A percentile compares a stretch with the other conserved stretches of the same genome.
Conservation (phyloP, 1,140 invertebrate genomes). For the Contarinia nasturtii region DNA sequence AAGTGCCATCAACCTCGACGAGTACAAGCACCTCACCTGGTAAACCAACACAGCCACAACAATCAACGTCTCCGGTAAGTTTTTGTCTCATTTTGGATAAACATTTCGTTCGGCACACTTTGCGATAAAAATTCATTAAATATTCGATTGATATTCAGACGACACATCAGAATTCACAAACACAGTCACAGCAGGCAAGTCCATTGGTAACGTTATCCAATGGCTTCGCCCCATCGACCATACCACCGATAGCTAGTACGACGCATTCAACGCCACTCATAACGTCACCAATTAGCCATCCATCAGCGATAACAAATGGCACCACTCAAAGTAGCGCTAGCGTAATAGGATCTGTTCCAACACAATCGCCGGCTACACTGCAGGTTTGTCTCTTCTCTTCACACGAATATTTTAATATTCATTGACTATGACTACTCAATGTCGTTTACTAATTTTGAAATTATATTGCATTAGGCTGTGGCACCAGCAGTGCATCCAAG, state of each 20-base stretch:
- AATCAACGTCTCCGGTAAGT: no score
- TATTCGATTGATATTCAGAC: background rate
- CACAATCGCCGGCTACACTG: slow-evolving; percentile 8
- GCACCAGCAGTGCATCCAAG: slow-evolving; percentile 13
- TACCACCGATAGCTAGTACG: slow-evolving; percentile 3
- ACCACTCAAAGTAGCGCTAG: background rate
- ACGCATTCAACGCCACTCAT: slow-evolving; percentile 2
- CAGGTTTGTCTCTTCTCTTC: slow-evolving; percentile 6
- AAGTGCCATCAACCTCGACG: slow-evolving; percentile 5
- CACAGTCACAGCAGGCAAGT: slow-evolving; percentile 6
- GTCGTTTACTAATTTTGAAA: slow-evolving; percentile 1
- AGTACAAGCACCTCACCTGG: slow-evolving; percentile 7
- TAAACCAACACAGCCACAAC: slow-evolving; percentile 6
- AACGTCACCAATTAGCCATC: slow-evolving; percentile 3
- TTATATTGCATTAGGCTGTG: slow-evolving; percentile 5
- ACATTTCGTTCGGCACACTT: slow-evolving; percentile 3
- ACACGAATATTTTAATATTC: slow-evolving; percentile 2
- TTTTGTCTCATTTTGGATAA: slow-evolving; percentile 3
- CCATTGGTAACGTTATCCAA: slow-evolving; percentile 4
- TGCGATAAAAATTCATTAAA: no score
- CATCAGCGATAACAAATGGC: background rate
- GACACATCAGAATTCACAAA: slow-evolving; percentile 12
- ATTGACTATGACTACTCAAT: slow-evolving; percentile 5
- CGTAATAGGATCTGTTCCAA: background rate
- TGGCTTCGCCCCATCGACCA: slow-evolving; percentile 3